Evolutionary conservation across 2,797 vertebrate genomes (phyloP).

Genomic region (Fundulus diaphanus): DNA sequence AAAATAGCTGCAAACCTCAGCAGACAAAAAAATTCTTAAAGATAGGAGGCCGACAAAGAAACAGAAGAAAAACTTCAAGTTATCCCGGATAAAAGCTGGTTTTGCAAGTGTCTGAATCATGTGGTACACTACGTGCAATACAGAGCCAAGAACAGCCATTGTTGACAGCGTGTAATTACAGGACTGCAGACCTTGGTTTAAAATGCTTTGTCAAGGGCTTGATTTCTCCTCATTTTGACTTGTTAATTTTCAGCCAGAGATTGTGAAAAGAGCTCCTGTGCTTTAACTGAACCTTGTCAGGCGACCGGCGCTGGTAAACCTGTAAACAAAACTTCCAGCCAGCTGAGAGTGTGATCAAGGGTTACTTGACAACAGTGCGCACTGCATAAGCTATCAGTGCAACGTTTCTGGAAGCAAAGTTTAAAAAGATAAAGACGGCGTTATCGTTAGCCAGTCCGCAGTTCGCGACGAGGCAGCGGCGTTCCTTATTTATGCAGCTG

Average conservation of each 20-base stretch:
- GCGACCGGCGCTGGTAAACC: conserved; percentile 12
- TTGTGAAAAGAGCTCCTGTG: not conserved
- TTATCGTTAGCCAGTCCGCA: conserved; percentile 70
- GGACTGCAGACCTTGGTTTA: not conserved
- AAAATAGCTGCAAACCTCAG: too few relatives aligned
- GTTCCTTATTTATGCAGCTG: conserved; percentile 58
- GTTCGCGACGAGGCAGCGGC: conserved; percentile 3
- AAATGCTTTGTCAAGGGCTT: not conserved
- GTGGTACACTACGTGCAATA: too few relatives aligned
- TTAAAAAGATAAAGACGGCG: conserved; percentile 23
- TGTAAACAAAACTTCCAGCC: conserved; percentile 23
- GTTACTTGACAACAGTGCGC: conserved; percentile 53
- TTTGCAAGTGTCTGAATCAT: too few relatives aligned
- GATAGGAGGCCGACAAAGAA: too few relatives aligned
- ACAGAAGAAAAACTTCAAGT: too few relatives aligned
- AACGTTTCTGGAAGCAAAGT: conserved; percentile 7
- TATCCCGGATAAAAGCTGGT: too few relatives aligned
- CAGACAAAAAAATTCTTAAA: too few relatives aligned
- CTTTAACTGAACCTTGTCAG: conserved; percentile 18
- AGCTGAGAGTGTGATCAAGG: conserved; percentile 43
- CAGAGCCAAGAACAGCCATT: not conserved
- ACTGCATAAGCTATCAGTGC: conserved; percentile 23
- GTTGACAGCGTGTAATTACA: not conserved
- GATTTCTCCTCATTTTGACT: not conserved
- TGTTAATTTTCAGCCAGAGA: not conserved